These are phyloP conservation scores for Pherbina coryleti DNA, from an alignment of 2,888 invertebrate species.

Conservation along the genomic window DNA sequence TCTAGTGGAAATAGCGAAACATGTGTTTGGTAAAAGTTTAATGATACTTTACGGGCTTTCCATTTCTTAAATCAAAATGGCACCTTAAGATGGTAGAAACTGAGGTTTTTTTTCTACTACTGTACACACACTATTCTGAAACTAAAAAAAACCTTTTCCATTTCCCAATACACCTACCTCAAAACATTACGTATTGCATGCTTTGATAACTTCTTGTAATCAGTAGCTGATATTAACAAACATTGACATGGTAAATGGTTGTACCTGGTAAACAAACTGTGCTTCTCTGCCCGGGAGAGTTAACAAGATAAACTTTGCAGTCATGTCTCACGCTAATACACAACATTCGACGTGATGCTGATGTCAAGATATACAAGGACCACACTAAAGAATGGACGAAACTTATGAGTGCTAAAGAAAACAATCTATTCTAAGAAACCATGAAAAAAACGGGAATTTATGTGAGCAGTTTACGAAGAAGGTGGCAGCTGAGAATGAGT, in stretches of 20 bases:
- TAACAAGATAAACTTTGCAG: neutral
- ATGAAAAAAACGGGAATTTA: neutral
- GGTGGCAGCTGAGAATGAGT: neutral
- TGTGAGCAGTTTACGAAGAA: neutral
- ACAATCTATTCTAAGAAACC: neutral
- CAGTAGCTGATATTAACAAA: too few relatives aligned
- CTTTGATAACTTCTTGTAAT: too few relatives aligned
- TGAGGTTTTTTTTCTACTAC: too few relatives aligned
- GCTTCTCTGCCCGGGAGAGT: neutral
- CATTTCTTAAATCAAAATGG: too few relatives aligned
- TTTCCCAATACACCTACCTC: too few relatives aligned
- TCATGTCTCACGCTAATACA: neutral
- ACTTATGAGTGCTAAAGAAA: neutral
- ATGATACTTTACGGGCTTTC: too few relatives aligned
- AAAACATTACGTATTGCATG: too few relatives aligned
- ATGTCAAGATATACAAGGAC: neutral
- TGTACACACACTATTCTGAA: too few relatives aligned
- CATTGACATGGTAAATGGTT: neutral
- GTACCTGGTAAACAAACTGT: neutral
- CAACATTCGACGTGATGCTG: neutral
- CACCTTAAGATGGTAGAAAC: too few relatives aligned
- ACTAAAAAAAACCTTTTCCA: too few relatives aligned
- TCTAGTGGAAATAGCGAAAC: too few relatives aligned
- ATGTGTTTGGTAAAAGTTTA: too few relatives aligned
- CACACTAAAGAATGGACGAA: neutral